Percentiles rank a stretch among this genome's conserved stretches.
Conservation (phyloP, 1,140 invertebrate species). For the Cyclina sinensis region DNA sequence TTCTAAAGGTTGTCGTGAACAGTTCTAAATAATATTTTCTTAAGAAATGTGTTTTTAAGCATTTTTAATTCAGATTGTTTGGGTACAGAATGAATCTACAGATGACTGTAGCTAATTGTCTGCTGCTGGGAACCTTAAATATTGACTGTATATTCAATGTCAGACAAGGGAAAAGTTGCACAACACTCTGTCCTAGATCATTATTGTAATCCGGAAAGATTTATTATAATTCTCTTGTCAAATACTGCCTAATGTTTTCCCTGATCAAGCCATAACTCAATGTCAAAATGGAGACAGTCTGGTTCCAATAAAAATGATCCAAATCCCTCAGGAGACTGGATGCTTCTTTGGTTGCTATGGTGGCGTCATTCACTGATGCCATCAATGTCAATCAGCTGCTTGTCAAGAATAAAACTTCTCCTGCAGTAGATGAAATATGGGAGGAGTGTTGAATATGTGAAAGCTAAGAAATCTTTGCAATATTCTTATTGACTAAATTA, state of each 20-base stretch:
- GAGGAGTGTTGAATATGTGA: constrained; percentile 24
- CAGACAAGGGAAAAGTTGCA: constrained; percentile 43
- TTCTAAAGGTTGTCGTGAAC: no score
- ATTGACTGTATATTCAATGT: not conserved
- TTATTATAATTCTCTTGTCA: constrained; percentile 65
- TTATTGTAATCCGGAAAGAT: constrained; percentile 59
- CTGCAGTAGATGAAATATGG: constrained; percentile 29
- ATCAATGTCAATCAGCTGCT: constrained; percentile 65
- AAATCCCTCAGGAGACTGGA: constrained; percentile 63
- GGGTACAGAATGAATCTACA: not conserved
- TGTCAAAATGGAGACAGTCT: constrained; percentile 56
- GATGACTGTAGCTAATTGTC: not conserved
- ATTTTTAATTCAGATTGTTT: no score
- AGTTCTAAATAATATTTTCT: no score
- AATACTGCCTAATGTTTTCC: constrained; percentile 61
- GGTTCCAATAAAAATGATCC: constrained; percentile 66
- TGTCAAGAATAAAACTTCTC: constrained; percentile 59
- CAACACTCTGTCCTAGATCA: constrained; percentile 45
- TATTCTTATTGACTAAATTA: constrained; percentile 19
- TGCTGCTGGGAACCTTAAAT: not conserved
- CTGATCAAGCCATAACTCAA: constrained; percentile 58
- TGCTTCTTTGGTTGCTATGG: constrained; percentile 67
- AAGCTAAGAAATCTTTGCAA: constrained; percentile 17
- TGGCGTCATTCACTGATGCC: constrained; percentile 62
- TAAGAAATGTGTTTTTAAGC: not conserved